phyloP scores from a whole-genome alignment of 2,888 invertebrate genomes.

The Epirrhoe tristata region DNA sequence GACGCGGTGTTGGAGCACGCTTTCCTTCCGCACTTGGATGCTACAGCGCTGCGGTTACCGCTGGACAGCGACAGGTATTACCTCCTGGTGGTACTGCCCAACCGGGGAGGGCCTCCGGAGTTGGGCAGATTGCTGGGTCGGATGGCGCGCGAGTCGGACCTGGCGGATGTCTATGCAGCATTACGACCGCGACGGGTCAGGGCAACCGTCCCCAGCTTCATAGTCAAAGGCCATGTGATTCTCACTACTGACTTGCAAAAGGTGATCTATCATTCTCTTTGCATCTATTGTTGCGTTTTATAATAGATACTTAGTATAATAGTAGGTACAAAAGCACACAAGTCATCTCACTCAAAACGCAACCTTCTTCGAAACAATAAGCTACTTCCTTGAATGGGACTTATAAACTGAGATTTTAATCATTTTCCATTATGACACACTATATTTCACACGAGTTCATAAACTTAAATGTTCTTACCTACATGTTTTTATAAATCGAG shows the following conservation, averaged over 20 bases:
- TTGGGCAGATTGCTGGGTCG: conserved; percentile 88
- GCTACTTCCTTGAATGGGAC: conserved; percentile 26
- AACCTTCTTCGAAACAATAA: conserved; percentile 32
- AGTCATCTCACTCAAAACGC: conserved; percentile 18
- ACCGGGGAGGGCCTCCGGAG: conserved; percentile 85
- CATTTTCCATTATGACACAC: conserved; percentile 20
- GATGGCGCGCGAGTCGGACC: conserved; percentile 85
- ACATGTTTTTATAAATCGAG: too few species aligned
- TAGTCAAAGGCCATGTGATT: conserved; percentile 91
- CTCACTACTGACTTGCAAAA: conserved; percentile 93
- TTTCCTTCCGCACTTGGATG: conserved; percentile 89
- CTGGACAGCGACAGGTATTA: conserved; percentile 93
- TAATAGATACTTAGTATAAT: conserved; percentile 3
- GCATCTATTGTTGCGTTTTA: conserved; percentile 5
- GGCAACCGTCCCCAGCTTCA: conserved; percentile 92
- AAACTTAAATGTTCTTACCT: background rate
- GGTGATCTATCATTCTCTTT: conserved; percentile 79
- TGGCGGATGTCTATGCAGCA: conserved; percentile 88
- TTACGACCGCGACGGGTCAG: conserved; percentile 89
- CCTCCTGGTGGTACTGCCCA: conserved; percentile 90
- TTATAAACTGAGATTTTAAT: conserved; percentile 28
- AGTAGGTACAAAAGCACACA: background rate
- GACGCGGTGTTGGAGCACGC: conserved; percentile 91
- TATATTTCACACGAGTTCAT: conserved; percentile 31
- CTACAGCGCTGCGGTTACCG: conserved; percentile 91